Conservation (phyloP, 1,140 invertebrate genomes). For the Ceratoteleas bidentatus region DNA sequence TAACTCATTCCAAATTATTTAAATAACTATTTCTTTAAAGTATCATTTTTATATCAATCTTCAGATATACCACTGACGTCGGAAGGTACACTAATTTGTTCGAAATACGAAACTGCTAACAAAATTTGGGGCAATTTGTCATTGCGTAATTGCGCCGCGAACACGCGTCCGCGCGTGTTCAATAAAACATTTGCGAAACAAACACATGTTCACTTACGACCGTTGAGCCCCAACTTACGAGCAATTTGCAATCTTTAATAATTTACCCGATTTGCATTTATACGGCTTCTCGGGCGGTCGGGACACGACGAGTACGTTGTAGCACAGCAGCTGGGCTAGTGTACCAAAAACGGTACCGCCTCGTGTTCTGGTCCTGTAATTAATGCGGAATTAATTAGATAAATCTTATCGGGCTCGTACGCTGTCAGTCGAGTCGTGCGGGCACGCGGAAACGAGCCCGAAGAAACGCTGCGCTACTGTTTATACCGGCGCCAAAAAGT, state of each 20-base stretch:
- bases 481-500: conserved; percentile 13
- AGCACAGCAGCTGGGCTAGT: conserved; percentile 35
- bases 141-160: neutral
- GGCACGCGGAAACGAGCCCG: conserved; percentile 13
- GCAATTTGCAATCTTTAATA: conserved; percentile 57
- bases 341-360: conserved; percentile 59
- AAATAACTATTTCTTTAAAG: too few relatives aligned
- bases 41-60: too few relatives aligned
- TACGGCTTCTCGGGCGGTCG: conserved; percentile 56
- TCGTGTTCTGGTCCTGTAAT: conserved; percentile 62
- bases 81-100: too few relatives aligned
- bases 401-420: conserved; percentile 42
- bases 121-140: too few relatives aligned
- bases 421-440: conserved; percentile 10
- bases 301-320: conserved; percentile 53
- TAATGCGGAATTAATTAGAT: conserved; percentile 63
- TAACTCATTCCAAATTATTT: too few relatives aligned
- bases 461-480: conserved; percentile 26
- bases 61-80: too few relatives aligned
- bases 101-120: too few relatives aligned
- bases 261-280: conserved; percentile 64
- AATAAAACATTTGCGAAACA: conserved; percentile 39
- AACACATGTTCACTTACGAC: conserved; percentile 46
- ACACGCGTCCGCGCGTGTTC: neutral
- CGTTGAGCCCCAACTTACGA: conserved; percentile 40